Conservation (phyloP, 2,113 vertebrate species). For the Propithecus coquereli region DNA sequence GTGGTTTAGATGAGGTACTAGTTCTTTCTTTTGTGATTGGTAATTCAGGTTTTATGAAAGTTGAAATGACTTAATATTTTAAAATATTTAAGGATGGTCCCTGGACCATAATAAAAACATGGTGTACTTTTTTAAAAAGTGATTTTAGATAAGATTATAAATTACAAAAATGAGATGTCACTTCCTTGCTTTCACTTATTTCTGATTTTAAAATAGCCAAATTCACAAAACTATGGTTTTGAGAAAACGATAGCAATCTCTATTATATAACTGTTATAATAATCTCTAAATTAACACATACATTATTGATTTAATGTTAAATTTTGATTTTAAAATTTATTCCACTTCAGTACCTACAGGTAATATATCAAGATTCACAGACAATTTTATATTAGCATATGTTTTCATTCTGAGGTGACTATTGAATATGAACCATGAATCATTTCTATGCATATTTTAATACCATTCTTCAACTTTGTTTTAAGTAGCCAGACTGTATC, state of each 20-base stretch:
- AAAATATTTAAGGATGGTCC: background rate
- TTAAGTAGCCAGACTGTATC: constrained; percentile 16
- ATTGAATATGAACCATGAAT: constrained; percentile 1
- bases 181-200: constrained; percentile 9
- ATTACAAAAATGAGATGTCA: background rate
- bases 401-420: constrained; percentile 5
- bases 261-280: background rate
- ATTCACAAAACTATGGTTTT: constrained; percentile 22
- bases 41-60: constrained; percentile 37
- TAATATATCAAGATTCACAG: background rate
- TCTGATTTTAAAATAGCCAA: constrained; percentile 18
- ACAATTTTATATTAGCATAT: constrained; percentile 31
- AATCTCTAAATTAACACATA: background rate
- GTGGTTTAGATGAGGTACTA: background rate
- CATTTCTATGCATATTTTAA: constrained; percentile 31
- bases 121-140: background rate
- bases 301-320: constrained; percentile 21
- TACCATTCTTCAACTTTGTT: background rate
- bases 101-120: background rate
- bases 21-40: background rate
- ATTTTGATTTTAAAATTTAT: constrained; percentile 35
- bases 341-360: background rate
- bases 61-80: constrained; percentile 13
- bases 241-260: background rate
- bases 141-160: constrained; percentile 10